Base-by-base conservation (phyloP, 2,888 invertebrate species). In the Ephialtes manifestator region DNA sequence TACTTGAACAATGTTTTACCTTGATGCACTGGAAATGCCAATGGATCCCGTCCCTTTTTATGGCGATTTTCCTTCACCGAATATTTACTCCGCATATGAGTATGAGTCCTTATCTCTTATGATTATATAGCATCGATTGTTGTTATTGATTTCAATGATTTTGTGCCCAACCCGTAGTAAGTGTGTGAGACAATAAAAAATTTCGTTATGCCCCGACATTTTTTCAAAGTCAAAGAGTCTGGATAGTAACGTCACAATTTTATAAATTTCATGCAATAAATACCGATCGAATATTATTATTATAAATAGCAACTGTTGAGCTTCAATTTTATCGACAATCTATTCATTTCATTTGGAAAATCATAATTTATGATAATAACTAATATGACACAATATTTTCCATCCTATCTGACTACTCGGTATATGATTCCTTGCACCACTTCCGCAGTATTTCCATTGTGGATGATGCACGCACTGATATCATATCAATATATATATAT, bases 401-500 rank as follows among this genome's bases (percentile, higher is more conserved):
- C 55, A 24, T 10, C 20, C 55, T 55, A 35, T 31, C n/a, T 35
- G 5, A n/a, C n/a, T 15, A n/a, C n/a, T 15, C 35, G 4, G 10
- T 31, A 18, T 18, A 35, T n/a, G 11, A 63, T 35, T n/a, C 39
- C n/a, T 10, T 18, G 11, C 63, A 31, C 63, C n/a, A 11, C 35
- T 39, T 35, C 39, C 63, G 39, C 51, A 28, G 51, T 10, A 55
- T 76, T 31, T 39, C 39, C 28, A 28, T 79, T 63, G 35, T 11
- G 20, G n/a, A 18, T 24, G 43, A 63, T 51, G 10, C 35, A 8
- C 63, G 39, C 51, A 4, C 71, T 53, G 24, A 24, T 28, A 39
- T 51, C 78, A 78, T 70, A 78, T 70, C 51, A 79, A 65, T 72
- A 24, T n/a, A 39, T 15, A 28, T n/a, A n/a, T n/a, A n/a, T n/a